A percentile compares a stretch with the other conserved stretches of the same genome.
Conservation (phyloP, 2,797 vertebrate genomes). For the Cryptoprocta ferox region DNA sequence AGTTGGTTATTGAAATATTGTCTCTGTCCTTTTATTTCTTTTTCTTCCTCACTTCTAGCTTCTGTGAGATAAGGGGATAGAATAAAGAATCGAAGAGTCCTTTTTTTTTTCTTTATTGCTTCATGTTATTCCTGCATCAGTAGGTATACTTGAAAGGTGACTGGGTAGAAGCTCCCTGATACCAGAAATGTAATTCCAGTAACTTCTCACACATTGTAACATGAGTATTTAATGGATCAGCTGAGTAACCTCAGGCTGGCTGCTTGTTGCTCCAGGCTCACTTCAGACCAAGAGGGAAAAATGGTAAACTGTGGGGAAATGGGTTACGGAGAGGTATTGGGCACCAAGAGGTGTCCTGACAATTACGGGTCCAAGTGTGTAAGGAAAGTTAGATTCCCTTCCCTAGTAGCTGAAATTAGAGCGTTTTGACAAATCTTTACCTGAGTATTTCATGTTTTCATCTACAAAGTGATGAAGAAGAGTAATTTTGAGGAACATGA, state of each 20-base stretch:
- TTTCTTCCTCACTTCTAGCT: neutral
- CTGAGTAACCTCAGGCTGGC: neutral
- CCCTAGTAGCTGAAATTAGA: neutral
- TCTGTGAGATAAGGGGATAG: constrained; percentile 22
- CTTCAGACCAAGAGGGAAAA: neutral
- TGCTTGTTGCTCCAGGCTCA: neutral
- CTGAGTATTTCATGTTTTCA: neutral
- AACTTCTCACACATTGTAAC: neutral
- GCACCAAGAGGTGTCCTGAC: neutral
- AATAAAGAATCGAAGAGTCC: neutral
- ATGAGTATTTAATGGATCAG: neutral
- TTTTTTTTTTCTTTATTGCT: neutral
- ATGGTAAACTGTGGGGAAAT: neutral
- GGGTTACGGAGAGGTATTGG: neutral
- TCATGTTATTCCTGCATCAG: neutral
- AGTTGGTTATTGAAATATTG: constrained; percentile 8
- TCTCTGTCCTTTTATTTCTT: neutral
- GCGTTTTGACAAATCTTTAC: neutral
- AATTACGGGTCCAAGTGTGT: neutral
- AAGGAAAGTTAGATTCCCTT: neutral
- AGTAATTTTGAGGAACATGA: neutral
- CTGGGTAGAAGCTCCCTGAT: neutral
- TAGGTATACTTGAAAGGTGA: neutral
- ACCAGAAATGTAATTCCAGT: neutral
- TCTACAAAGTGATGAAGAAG: neutral